Evolutionary conservation across 2,113 vertebrate genomes (phyloP).

Genomic region (Crotalus horridus): DNA sequence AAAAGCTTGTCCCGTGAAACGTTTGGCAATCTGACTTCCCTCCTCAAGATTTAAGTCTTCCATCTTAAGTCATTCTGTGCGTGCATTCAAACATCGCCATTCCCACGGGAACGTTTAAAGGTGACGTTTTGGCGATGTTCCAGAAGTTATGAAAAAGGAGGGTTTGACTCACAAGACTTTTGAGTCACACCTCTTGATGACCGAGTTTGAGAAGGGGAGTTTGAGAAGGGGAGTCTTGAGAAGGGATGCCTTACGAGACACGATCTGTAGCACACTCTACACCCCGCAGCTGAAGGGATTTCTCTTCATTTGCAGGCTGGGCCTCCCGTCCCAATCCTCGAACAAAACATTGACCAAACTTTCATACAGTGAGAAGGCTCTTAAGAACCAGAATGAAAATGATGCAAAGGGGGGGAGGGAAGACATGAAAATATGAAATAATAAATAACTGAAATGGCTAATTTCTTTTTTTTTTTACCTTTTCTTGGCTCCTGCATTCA

Average conservation of each 20-base stretch:
- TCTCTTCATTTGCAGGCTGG: conserved; percentile 38
- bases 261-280: background rate
- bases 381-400: conserved; percentile 10
- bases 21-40: background rate
- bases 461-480: background rate
- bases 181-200: background rate
- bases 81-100: background rate
- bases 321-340: conserved; percentile 40
- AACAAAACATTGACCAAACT: conserved; percentile 11
- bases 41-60: background rate
- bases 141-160: background rate
- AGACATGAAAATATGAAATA: conserved; percentile 26
- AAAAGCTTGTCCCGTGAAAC: background rate
- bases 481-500: conserved; percentile 6
- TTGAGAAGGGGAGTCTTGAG: no score
- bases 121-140: background rate
- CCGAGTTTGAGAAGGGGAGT: conserved; percentile 5
- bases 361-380: conserved; percentile 20
- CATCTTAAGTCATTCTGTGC: background rate
- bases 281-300: background rate
- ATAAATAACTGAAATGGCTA: background rate
- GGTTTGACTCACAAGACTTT: background rate
- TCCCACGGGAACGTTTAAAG: conserved; percentile 16
- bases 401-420: background rate
- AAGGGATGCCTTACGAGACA: background rate